These are phyloP conservation scores for Onychorhynchus coronatus DNA, from an alignment of 2,113 vertebrate species.

Conservation along the genomic window DNA sequence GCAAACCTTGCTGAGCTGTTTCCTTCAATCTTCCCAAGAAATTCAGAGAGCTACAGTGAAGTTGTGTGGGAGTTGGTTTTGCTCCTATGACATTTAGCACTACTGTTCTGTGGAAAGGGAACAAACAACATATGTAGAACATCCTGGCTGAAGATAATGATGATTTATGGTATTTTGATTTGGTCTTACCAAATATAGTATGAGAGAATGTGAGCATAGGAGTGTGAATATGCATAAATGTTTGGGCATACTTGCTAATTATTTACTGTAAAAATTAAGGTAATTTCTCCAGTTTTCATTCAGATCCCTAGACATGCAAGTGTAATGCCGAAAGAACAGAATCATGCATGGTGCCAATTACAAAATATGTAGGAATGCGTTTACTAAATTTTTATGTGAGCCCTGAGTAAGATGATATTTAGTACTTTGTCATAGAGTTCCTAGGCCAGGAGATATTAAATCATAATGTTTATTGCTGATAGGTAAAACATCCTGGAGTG, in stretches of 20 bases:
- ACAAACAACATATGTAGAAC: not conserved
- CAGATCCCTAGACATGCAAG: not conserved
- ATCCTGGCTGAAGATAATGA: not conserved
- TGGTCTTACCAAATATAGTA: not conserved
- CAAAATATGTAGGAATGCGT: not conserved
- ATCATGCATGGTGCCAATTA: not conserved
- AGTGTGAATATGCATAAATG: not conserved
- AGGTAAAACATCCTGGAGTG: rapidly evolving
- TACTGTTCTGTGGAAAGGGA: not conserved
- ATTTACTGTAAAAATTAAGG: not conserved
- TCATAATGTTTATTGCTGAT: not conserved
- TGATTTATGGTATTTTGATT: not conserved
- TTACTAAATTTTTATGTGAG: not conserved
- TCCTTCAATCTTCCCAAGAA: not conserved
- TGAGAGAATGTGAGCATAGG: not conserved
- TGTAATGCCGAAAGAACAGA: not conserved
- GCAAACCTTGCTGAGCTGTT: not conserved
- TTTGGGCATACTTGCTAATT: not conserved
- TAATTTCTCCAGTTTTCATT: not conserved
- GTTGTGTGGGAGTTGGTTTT: not conserved
- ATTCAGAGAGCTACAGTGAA: not conserved
- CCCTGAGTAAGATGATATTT: not conserved
- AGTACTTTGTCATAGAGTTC: not conserved
- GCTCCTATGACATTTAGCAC: slow-evolving; percentile 17
- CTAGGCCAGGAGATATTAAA: not conserved